Conservation (phyloP, 2,113 vertebrate species). For the Anhinga rufa region DNA sequence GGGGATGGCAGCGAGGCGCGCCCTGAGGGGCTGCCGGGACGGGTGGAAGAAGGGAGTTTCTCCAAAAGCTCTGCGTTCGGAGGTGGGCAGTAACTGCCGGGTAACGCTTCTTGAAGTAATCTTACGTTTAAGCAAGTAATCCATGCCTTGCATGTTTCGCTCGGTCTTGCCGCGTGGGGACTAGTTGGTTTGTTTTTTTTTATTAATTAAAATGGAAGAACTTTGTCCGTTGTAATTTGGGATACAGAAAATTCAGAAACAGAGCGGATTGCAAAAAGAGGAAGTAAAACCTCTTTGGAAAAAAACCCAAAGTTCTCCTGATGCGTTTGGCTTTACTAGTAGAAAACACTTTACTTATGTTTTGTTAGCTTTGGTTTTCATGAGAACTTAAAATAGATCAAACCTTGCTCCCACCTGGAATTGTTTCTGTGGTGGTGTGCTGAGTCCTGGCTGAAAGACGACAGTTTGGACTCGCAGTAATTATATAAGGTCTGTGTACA, state of each 20-base stretch:
- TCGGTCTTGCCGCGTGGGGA: fast-evolving
- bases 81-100: fast-evolving
- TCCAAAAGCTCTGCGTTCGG: fast-evolving
- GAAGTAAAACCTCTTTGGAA: neutral
- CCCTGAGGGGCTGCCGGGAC: neutral
- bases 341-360: fast-evolving
- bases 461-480: neutral
- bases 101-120: fast-evolving
- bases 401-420: neutral
- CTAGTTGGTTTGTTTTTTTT: no score
- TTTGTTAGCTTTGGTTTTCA: neutral
- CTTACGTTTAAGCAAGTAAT: neutral
- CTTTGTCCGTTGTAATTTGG: neutral
- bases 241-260: neutral
- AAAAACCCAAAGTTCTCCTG: neutral
- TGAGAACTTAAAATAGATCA: neutral
- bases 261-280: neutral
- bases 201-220: neutral
- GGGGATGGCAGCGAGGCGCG: no score
- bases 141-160: fast-evolving
- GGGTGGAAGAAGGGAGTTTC: fast-evolving
- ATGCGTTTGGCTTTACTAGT: neutral
- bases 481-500: neutral
- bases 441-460: neutral
- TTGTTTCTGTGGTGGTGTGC: neutral